Evolutionary conservation across 1,140 invertebrate genomes (phyloP), one percentile per base, ranked within the genome.

Genomic region (Lepidurus couesii): DNA sequence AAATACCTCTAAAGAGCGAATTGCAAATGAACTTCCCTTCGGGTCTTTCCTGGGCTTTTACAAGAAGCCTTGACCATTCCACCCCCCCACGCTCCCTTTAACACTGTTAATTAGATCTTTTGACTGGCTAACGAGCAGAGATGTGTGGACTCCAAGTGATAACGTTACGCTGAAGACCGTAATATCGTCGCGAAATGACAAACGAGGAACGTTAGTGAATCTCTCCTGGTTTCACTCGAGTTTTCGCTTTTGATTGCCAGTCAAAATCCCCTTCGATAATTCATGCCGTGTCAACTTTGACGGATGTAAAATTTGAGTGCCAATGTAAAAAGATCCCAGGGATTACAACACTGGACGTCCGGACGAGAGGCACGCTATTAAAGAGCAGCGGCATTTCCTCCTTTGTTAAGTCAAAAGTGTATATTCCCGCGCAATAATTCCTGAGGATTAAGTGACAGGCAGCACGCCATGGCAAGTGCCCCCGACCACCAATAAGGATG

Each of bases 321-420:
- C 16, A 65, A 21, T 65, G 53, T 9, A 65, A 34, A 34, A 34
- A 34, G 53, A 10, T 10, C 16, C 45, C 45, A 47, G 10, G 45
- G 53, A 21, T n/a, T 65, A 65, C 53, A 16, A 16, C 53, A 7
- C 21, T 65, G 53, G 16, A 65, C 45, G 21, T 13, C 34, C 13
- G 21, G n/a, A 65, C 16, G 7, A 1, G 53, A 65, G 53, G 21
- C 53, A 65, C 53, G 53, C 53, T 65, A 65, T 65, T 65, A 21
- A 34, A 34, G 34, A 34, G 34, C 34, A 34, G 34, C 34, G 34
- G n/a, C 16, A 65, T 13, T 1, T 13, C 21, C 21, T 21, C 53
- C n/a, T 65, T 65, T 65, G 53, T 65, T 21, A 65, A 65, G 53
- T 65, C 53, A 65, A 21, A 65, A 34, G 34, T n/a, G n/a, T 65